Percentiles rank a stretch among this genome's conserved stretches.
Evolutionary conservation across 2,888 invertebrate species (phyloP).

Genomic region (Plutella xylostella): DNA sequence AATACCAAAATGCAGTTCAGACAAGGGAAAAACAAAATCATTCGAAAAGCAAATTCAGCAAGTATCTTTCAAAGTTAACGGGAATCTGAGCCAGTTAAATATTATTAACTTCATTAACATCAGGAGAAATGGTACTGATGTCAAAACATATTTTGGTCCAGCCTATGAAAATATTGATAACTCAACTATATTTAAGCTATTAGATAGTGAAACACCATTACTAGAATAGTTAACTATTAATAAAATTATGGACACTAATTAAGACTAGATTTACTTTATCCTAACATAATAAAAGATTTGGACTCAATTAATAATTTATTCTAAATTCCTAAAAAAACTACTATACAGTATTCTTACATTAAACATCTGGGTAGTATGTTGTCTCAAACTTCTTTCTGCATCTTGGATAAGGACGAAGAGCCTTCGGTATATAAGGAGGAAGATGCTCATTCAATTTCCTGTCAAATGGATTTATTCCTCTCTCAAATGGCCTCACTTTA

Average conservation of each 20-base stretch:
- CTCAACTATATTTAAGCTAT: too few species aligned
- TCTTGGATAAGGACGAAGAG: conserved; percentile 71
- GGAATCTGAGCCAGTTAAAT: too few species aligned
- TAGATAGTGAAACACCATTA: too few species aligned
- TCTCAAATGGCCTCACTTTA: conserved; percentile 77
- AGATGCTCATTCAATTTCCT: conserved; percentile 76
- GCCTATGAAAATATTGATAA: too few species aligned
- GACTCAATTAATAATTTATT: background rate
- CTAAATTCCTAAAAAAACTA: background rate
- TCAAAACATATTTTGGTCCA: too few species aligned
- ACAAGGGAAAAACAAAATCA: too few species aligned
- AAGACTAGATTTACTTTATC: background rate
- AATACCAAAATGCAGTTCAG: too few species aligned
- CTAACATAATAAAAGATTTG: too few species aligned
- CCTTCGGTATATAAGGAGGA: conserved; percentile 78
- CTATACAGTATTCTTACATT: conserved; percentile 12
- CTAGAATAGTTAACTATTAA: background rate
- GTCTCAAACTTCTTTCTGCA: conserved; percentile 73
- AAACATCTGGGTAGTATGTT: conserved; percentile 75
- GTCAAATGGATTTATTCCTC: conserved; percentile 68
- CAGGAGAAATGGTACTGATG: too few species aligned
- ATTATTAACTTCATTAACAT: too few species aligned
- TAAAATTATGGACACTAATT: background rate
- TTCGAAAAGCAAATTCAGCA: too few species aligned
- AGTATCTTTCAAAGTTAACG: too few species aligned